Base-by-base conservation (phyloP, 2,113 vertebrate species). In the Passer domesticus region DNA sequence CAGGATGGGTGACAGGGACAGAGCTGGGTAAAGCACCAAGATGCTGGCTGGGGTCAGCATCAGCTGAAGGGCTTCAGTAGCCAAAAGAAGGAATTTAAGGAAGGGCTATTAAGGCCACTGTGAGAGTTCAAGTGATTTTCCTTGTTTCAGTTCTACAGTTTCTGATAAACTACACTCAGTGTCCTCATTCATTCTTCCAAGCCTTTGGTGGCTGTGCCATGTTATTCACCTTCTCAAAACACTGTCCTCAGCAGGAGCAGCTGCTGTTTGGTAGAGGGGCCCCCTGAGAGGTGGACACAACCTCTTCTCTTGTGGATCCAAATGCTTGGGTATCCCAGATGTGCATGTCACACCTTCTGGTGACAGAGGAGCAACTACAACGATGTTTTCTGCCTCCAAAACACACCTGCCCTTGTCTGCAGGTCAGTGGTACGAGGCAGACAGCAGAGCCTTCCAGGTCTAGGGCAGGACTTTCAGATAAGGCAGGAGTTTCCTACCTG, bases 1-100 rank as follows among this genome's bases (percentile, higher is more conserved):
- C 43, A 30, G 64, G 60, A 37, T 5, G 3, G 10, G 12, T 9
- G 50, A 8, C 0, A 0, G 52, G 43, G 28, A 21, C 3, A 2
- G 67, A 79, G 31, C 33, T 46, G 79, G 41, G 27, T 56, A 44
- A 46, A 76, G 56, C 5, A 0, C 24, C 8, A 9, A 30, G 35
- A 35, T 49, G 18, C 47, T 73, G 47, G 14, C 10, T 66, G 63
- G 59, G 41, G 23, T 66, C 47, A 69, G 46, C 9, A 28, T 28
- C 9, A 13, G 39, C 43, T 79, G 35, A 76, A 52, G 35, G 44
- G 28, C 22, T 85, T 72, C 0, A 0, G 60, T 44, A 73, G 49
- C 75, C 83, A 50, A 55, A 58, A 20, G 50, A 55, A 52, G 67
- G 74, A 68, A 56, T 68, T 85, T 73, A 66, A 69, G 70, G 82